Conservation (phyloP, 1,140 invertebrate genomes). For the Thaumetopoea pityocampa region DNA sequence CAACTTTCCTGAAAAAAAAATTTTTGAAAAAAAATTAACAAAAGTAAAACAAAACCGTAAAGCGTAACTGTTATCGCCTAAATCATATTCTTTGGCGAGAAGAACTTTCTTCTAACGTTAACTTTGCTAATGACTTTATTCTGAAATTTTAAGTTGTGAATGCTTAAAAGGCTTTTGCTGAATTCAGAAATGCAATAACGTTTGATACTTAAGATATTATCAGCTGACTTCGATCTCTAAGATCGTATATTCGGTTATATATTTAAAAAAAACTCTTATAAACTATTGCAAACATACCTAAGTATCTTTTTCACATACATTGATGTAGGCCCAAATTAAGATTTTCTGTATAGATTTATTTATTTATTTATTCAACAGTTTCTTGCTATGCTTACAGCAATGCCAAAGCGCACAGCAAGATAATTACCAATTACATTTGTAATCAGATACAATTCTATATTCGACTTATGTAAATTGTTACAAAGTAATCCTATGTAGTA, state of each 20-base stretch:
- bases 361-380: too few species aligned
- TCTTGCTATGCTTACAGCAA: too few species aligned
- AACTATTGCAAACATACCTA: too few species aligned
- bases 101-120: slow-evolving; percentile 48
- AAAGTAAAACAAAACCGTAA: slow-evolving; percentile 39
- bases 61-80: slow-evolving; percentile 39
- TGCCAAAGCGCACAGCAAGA: too few species aligned
- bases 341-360: too few species aligned
- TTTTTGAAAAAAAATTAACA: slow-evolving; percentile 8
- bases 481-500: too few species aligned
- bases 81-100: slow-evolving; percentile 56
- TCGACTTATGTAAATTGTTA: too few species aligned
- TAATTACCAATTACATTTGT: too few species aligned
- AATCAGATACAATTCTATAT: too few species aligned
- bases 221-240: slow-evolving; percentile 30
- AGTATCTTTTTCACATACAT: too few species aligned
- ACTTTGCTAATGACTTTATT: slow-evolving; percentile 65
- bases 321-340: too few species aligned
- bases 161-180: slow-evolving; percentile 46
- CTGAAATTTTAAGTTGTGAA: slow-evolving; percentile 45
- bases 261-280: too few species aligned
- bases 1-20: neutral
- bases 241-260: slow-evolving; percentile 5
- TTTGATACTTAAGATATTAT: slow-evolving; percentile 55
- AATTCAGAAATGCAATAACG: slow-evolving; percentile 60